phyloP scores from a whole-genome alignment of 2,797 vertebrate genomes.

The Cirrhinus molitorella region DNA sequence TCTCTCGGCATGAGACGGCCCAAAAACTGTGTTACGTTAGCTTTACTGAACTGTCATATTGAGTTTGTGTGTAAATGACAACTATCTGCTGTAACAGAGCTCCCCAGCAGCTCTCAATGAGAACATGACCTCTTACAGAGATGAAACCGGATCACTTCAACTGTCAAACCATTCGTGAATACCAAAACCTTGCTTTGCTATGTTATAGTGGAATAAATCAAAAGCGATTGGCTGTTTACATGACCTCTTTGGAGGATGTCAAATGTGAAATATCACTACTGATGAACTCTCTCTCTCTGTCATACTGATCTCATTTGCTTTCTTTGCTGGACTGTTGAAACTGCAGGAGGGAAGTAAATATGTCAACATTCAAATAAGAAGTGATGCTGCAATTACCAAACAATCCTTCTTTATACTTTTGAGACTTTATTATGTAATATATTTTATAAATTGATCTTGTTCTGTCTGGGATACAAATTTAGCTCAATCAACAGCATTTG shows the following conservation, averaged over 20 bases:
- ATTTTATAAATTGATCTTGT: not conserved
- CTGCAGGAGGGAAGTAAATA: not conserved
- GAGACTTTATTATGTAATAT: not conserved
- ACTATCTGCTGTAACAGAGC: not conserved
- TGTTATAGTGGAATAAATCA: not conserved
- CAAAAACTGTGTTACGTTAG: not conserved
- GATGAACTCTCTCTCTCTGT: not conserved
- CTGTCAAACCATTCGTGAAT: not conserved
- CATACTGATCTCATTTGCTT: too few species aligned
- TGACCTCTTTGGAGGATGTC: not conserved
- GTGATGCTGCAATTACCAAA: too few species aligned
- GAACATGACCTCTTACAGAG: not conserved
- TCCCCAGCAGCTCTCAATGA: not conserved
- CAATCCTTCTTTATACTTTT: too few species aligned
- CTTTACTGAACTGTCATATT: conserved; percentile 1
- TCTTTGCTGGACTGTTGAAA: not conserved
- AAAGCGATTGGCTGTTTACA: conserved; percentile 1
- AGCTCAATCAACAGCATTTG: not conserved
- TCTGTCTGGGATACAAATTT: not conserved
- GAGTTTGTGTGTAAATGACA: conserved; percentile 16
- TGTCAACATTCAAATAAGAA: not conserved
- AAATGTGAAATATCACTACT: not conserved
- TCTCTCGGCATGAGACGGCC: not conserved
- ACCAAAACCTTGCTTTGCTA: not conserved
- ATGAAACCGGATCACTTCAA: not conserved